These are phyloP conservation scores for Hapalemur alaotrensis DNA, from an alignment of 2,797 vertebrate species.

Conservation along the genomic window DNA sequence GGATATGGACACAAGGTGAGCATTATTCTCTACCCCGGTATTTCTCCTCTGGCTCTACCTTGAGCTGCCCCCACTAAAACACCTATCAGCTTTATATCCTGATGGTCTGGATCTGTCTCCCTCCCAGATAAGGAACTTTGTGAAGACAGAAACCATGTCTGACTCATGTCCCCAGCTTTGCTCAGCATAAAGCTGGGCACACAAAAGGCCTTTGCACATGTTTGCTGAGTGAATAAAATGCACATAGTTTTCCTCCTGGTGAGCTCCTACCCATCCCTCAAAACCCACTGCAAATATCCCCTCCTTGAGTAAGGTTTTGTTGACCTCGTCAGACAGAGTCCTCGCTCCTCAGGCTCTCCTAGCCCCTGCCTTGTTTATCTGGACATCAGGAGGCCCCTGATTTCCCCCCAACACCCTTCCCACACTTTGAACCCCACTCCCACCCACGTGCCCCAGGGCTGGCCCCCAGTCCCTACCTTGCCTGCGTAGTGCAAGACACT, in stretches of 20 bases:
- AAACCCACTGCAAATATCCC: background rate
- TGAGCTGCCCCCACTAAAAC: background rate
- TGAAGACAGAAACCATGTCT: background rate
- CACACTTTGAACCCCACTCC: rapidly evolving
- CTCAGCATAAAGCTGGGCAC: background rate
- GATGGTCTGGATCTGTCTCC: background rate
- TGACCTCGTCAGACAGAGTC: background rate
- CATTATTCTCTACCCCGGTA: background rate
- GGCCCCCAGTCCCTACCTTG: slow-evolving; percentile 84
- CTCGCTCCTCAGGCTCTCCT: background rate
- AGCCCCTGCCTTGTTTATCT: background rate
- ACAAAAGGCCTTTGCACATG: background rate
- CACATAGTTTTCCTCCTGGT: background rate
- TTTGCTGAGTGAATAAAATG: background rate
- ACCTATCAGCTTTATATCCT: background rate
- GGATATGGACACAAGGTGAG: too few relatives aligned
- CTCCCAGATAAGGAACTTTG: background rate
- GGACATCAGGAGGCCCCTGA: background rate
- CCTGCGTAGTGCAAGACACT: slow-evolving; percentile 95
- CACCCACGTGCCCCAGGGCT: rapidly evolving
- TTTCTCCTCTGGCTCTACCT: background rate
- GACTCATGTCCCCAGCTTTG: background rate
- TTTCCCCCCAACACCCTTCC: background rate
- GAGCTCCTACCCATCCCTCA: background rate
- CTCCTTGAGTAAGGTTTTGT: background rate